phyloP scores from a whole-genome alignment of 2,797 vertebrate genomes.

The Danio jaintianensis region DNA sequence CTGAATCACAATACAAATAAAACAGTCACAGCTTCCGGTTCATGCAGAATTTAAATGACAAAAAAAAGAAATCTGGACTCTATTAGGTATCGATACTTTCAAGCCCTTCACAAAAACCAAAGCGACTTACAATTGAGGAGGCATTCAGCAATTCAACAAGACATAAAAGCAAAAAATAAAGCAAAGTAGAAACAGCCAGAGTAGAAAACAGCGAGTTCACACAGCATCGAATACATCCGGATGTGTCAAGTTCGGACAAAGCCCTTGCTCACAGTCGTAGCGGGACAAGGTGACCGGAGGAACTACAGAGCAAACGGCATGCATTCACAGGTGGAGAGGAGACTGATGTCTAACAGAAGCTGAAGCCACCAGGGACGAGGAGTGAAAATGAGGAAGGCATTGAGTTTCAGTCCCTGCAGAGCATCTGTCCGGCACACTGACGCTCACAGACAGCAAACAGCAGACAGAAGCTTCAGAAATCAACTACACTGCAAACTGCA shows the following conservation, averaged over 20 bases:
- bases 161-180: too few species aligned
- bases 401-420: slow-evolving; percentile 43
- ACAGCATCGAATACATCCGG: not conserved
- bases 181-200: not conserved
- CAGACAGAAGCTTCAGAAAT: slow-evolving; percentile 1
- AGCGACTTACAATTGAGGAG: too few species aligned
- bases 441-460: slow-evolving; percentile 17
- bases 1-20: too few species aligned
- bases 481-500: not conserved
- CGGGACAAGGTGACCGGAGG: slow-evolving; percentile 17
- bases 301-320: slow-evolving; percentile 6
- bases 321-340: slow-evolving; percentile 5
- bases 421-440: slow-evolving; percentile 44
- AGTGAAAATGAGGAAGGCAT: slow-evolving; percentile 23
- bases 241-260: slow-evolving; percentile 4
- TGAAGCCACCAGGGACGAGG: slow-evolving; percentile 30
- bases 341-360: slow-evolving; percentile 39
- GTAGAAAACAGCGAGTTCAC: not conserved
- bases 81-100: too few species aligned
- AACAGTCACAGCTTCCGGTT: too few species aligned
- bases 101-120: not conserved
- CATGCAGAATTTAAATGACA: too few species aligned
- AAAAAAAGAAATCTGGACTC: too few species aligned
- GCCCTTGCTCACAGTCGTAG: slow-evolving; percentile 8
- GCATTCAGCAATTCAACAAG: too few species aligned